phyloP scores from a whole-genome alignment of 2,113 vertebrate genomes.

The Pygoscelis adeliae region DNA sequence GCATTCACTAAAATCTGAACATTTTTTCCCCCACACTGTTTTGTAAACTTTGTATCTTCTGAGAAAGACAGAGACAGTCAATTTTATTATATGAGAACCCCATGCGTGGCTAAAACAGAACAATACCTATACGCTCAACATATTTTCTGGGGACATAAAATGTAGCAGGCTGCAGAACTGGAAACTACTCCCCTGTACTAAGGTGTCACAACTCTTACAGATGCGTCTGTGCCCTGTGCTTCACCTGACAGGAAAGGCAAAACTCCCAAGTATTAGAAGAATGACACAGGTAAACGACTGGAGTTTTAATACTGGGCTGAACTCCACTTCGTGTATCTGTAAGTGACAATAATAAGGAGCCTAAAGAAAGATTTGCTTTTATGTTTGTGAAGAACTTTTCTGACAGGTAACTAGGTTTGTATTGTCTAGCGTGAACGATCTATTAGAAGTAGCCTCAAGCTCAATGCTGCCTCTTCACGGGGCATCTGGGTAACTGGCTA shows the following conservation, averaged over 20 bases:
- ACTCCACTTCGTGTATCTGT: not conserved
- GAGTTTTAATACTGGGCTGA: not conserved
- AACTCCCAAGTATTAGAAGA: not conserved
- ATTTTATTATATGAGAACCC: not conserved
- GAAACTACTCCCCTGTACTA: not conserved
- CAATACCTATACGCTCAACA: rapidly evolving
- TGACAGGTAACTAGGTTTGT: not conserved
- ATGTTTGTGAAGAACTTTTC: not conserved
- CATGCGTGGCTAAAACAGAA: not conserved
- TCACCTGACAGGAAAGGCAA: not conserved
- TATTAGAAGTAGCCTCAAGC: not conserved
- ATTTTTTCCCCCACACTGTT: not conserved
- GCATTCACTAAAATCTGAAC: not conserved
- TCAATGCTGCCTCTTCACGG: not conserved
- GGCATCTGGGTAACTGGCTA: not conserved
- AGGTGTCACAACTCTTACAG: not conserved
- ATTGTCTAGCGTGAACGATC: not conserved
- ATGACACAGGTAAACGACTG: not conserved
- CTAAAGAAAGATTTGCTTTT: not conserved
- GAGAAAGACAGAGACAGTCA: not conserved
- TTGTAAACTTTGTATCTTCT: not conserved
- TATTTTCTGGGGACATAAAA: not conserved
- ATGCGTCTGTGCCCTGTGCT: not conserved
- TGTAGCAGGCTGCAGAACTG: not conserved
- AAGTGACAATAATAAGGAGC: not conserved